Conservation (phyloP, 2,888 invertebrate genomes). For the Protonemura montana region DNA sequence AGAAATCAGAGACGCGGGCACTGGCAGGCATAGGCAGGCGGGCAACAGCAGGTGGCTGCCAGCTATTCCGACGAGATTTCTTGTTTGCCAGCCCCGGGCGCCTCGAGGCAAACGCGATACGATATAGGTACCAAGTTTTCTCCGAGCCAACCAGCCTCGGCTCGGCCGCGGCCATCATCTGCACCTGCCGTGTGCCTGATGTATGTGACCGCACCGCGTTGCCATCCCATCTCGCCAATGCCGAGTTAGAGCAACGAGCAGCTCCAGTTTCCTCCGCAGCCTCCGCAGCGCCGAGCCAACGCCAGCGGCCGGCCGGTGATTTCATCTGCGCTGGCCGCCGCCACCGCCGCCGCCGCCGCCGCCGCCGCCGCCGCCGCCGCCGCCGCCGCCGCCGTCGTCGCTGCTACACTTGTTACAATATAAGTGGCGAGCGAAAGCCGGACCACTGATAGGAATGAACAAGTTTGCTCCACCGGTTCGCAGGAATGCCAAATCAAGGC, state of each 20-base stretch:
- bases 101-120: slow-evolving; percentile 29
- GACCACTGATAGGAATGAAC: not conserved
- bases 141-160: not conserved
- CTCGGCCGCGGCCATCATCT: slow-evolving; percentile 44
- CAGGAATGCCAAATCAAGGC: slow-evolving; percentile 46
- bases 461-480: slow-evolving; percentile 43
- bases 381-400: slow-evolving; percentile 1
- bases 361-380: not conserved
- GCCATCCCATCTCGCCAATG: slow-evolving; percentile 36
- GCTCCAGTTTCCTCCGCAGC: slow-evolving; percentile 32
- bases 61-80: slow-evolving; percentile 47
- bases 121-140: slow-evolving; percentile 1
- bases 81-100: slow-evolving; percentile 44
- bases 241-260: not conserved
- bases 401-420: slow-evolving; percentile 35
- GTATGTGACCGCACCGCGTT: slow-evolving; percentile 48
- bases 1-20: slow-evolving; percentile 23
- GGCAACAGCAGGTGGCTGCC: slow-evolving; percentile 46
- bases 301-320: too few relatives aligned
- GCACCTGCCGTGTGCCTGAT: slow-evolving; percentile 47
- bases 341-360: slow-evolving; percentile 8
- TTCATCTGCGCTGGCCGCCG: slow-evolving; percentile 20
- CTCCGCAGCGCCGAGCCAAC: not conserved
- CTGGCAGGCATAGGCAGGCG: not conserved
- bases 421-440: slow-evolving; percentile 22